These are phyloP conservation scores for Cheirogaleus medius DNA, from an alignment of 2,113 vertebrate species.

Conservation along the genomic window DNA sequence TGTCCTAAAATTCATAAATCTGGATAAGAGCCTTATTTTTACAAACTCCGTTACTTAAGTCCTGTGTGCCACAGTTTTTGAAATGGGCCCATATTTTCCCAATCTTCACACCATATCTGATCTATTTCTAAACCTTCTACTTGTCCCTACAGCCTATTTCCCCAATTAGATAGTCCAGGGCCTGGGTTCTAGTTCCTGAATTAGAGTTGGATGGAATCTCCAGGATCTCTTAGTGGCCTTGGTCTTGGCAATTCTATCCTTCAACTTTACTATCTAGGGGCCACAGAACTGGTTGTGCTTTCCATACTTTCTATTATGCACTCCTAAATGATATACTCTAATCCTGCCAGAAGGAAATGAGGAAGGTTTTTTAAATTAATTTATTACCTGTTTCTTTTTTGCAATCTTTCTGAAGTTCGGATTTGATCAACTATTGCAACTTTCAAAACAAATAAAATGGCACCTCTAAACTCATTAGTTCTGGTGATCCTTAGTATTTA, in stretches of 20 bases:
- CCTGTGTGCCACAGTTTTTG: not conserved
- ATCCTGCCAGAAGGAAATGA: not conserved
- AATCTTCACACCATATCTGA: not conserved
- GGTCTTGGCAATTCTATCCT: not conserved
- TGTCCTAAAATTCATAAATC: not conserved
- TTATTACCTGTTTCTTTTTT: not conserved
- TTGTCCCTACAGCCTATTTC: not conserved
- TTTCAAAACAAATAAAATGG: not conserved
- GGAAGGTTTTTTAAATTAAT: not conserved
- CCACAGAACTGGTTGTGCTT: not conserved
- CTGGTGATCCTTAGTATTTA: not conserved
- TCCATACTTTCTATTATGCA: not conserved
- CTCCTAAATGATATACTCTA: not conserved
- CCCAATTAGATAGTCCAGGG: not conserved
- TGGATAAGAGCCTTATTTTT: not conserved
- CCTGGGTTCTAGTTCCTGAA: not conserved
- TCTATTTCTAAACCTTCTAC: not conserved
- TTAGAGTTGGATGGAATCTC: not conserved
- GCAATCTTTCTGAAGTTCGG: not conserved
- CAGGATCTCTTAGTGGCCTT: not conserved
- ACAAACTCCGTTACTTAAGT: not conserved
- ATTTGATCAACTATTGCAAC: not conserved
- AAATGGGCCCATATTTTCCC: not conserved
- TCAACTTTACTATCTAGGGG: not conserved
- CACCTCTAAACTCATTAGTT: not conserved